Percentiles rank a stretch among this genome's conserved stretches.
These are phyloP conservation scores for Lycaon pictus DNA, from an alignment of 2,113 vertebrate genomes.

Conservation along the genomic window DNA sequence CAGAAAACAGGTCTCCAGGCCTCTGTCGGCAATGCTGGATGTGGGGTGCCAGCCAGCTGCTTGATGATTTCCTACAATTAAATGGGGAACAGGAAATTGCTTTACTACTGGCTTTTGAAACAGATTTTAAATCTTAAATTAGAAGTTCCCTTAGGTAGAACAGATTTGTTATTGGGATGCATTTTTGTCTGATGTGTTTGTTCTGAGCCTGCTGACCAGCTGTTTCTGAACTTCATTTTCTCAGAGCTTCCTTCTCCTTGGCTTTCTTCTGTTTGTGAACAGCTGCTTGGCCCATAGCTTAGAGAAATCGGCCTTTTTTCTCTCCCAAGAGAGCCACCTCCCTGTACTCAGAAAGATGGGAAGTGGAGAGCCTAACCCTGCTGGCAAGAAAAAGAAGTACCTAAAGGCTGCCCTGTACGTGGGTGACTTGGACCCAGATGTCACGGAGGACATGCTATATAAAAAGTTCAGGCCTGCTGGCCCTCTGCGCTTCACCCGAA, in stretches of 20 bases:
- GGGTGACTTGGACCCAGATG: constrained; percentile 74
- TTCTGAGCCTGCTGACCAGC: constrained; percentile 73
- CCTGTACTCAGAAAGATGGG: constrained; percentile 69
- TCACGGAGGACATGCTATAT: constrained; percentile 78
- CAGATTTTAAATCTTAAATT: constrained; percentile 36
- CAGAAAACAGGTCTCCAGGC: constrained; percentile 56
- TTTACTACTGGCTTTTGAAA: constrained; percentile 40
- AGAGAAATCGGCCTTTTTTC: constrained; percentile 50
- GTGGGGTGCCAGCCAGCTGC: constrained; percentile 42
- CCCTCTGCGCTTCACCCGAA: constrained; percentile 71
- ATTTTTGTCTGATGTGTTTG: constrained; percentile 65
- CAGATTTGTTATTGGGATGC: constrained; percentile 28
- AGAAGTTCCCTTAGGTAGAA: background rate
- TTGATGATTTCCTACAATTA: constrained; percentile 54
- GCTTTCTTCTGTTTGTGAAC: constrained; percentile 64
- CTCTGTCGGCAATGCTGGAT: constrained; percentile 44
- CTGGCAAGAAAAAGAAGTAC: constrained; percentile 80
- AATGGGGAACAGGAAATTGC: background rate
- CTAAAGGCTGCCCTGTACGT: constrained; percentile 77
- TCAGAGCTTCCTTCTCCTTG: constrained; percentile 70
- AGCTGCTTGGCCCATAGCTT: constrained; percentile 69
- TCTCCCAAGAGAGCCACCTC: constrained; percentile 43
- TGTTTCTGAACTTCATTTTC: constrained; percentile 82
- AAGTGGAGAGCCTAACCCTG: constrained; percentile 76
- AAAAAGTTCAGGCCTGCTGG: constrained; percentile 80